These are phyloP conservation scores for Chionis minor DNA, from an alignment of 2,113 vertebrate species.

Conservation along the genomic window DNA sequence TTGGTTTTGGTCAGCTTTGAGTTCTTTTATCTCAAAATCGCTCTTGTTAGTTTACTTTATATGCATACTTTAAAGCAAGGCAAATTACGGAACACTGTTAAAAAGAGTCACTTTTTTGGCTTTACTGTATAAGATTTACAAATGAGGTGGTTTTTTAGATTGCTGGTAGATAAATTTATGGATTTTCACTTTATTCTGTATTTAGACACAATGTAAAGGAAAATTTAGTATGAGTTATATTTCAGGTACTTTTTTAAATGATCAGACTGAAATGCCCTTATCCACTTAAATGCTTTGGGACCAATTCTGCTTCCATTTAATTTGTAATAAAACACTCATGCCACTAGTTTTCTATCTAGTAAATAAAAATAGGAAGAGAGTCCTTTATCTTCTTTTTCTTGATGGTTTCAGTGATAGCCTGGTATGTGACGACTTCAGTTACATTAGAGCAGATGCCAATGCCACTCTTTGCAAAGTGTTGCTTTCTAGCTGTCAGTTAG, in stretches of 20 bases:
- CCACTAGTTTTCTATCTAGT: neutral
- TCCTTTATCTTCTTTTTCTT: neutral
- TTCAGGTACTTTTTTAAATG: neutral
- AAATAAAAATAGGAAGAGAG: neutral
- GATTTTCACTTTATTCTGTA: neutral
- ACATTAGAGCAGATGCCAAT: neutral
- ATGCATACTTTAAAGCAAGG: neutral
- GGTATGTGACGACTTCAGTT: neutral
- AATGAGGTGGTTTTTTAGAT: neutral
- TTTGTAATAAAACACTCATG: neutral
- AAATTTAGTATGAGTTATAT: neutral
- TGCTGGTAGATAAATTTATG: neutral
- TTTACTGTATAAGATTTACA: neutral
- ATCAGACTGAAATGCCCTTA: neutral
- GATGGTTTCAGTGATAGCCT: neutral
- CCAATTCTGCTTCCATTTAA: neutral
- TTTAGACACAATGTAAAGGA: neutral
- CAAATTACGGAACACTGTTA: neutral
- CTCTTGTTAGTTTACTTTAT: neutral
- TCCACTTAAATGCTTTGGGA: neutral
- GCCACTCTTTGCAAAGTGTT: neutral
- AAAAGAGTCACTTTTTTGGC: neutral
- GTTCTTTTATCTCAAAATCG: neutral
- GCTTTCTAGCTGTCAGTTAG: neutral
- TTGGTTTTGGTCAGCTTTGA: neutral